Conservation (phyloP, 2,113 vertebrate species). For the Microtus richardsoni region DNA sequence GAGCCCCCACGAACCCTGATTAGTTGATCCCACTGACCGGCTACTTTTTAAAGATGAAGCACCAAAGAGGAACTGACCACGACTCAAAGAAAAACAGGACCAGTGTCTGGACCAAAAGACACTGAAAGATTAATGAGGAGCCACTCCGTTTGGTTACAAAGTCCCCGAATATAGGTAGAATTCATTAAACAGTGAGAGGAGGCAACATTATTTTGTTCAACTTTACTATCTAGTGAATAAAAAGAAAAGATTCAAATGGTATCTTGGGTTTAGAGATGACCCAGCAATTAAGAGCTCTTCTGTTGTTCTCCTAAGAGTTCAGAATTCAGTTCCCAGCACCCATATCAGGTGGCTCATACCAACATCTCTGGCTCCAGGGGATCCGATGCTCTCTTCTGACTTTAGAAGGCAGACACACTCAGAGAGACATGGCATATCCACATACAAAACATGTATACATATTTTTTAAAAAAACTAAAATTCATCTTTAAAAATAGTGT, state of each 20-base stretch:
- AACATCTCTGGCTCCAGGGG: not conserved
- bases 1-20: not conserved
- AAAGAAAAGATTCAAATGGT: not conserved
- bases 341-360: not conserved
- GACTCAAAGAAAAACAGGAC: not conserved
- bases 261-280: not conserved
- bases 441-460: not conserved
- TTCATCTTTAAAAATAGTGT: not conserved
- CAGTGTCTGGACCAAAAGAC: not conserved
- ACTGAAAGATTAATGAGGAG: not conserved
- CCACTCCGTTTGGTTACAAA: not conserved
- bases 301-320: not conserved
- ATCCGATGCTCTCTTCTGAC: not conserved
- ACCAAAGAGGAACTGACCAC: not conserved
- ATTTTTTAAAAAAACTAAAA: not conserved
- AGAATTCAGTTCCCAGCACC: not conserved
- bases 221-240: not conserved
- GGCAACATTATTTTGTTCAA: not conserved
- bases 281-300: no score
- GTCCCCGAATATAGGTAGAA: not conserved
- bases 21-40: not conserved
- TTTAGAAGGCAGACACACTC: not conserved
- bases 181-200: not conserved
- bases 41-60: constrained; percentile 21
- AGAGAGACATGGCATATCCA: not conserved